Evolutionary conservation across 1,140 invertebrate species (phyloP).

Genomic region (Caenorhabditis inopinata): DNA sequence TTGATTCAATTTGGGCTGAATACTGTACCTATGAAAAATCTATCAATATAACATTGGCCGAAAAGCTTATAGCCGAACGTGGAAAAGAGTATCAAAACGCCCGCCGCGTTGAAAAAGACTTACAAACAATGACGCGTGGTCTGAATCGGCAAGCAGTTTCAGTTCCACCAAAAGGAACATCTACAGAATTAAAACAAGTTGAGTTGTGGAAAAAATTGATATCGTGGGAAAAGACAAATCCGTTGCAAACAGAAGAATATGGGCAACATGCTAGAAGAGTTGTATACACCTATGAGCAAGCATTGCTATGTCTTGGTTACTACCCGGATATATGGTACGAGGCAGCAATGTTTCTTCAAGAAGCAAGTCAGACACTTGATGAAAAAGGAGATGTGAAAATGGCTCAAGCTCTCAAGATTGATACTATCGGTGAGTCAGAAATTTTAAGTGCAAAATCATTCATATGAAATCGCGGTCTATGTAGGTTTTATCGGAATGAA

Average conservation of each 20-base stretch:
- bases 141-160: slow-evolving; percentile 80
- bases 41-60: slow-evolving; percentile 94
- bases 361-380: slow-evolving; percentile 83
- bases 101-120: slow-evolving; percentile 76
- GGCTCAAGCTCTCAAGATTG: neutral
- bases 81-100: slow-evolving; percentile 85
- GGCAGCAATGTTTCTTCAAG: slow-evolving; percentile 90
- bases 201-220: slow-evolving; percentile 99
- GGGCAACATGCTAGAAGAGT: slow-evolving; percentile 87
- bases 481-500: no score
- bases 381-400: slow-evolving; percentile 79
- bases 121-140: slow-evolving; percentile 89
- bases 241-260: slow-evolving; percentile 89
- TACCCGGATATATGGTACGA: slow-evolving; percentile 99
- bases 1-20: slow-evolving; percentile 90
- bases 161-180: slow-evolving; percentile 26
- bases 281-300: slow-evolving; percentile 98
- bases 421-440: slow-evolving; percentile 32
- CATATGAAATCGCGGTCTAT: no score
- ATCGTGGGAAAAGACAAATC: slow-evolving; percentile 93
- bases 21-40: slow-evolving; percentile 84
- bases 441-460: no score
- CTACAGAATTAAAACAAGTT: slow-evolving; percentile 37
- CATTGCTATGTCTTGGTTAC: slow-evolving; percentile 89
- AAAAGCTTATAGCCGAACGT: slow-evolving; percentile 85